Evolutionary conservation across 2,888 invertebrate genomes (phyloP).

Genomic region (Campaea margaritaria): DNA sequence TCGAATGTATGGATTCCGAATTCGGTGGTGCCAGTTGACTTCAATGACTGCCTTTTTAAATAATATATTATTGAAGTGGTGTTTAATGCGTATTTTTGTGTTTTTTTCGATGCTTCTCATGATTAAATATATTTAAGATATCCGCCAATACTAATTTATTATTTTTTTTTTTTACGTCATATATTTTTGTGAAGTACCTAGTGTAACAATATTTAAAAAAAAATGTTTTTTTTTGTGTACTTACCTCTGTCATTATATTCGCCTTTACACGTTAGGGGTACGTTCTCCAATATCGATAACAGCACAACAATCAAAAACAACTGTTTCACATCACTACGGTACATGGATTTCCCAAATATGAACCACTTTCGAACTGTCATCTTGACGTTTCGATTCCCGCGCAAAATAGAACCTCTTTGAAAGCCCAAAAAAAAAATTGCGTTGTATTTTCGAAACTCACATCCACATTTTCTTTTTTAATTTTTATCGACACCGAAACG

Average conservation of each 20-base stretch:
- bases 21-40: no score
- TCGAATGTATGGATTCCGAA: no score
- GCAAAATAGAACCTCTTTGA: conserved; percentile 49
- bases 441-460: conserved; percentile 44
- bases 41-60: no score
- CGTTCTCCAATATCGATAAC: conserved; percentile 69
- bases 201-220: no score
- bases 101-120: no score
- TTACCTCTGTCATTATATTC: conserved; percentile 71
- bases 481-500: conserved; percentile 55
- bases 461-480: conserved; percentile 64
- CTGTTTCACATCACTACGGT: conserved; percentile 74
- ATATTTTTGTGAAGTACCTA: no score
- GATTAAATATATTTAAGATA: no score
- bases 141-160: no score
- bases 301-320: conserved; percentile 70
- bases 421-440: conserved; percentile 39
- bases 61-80: no score
- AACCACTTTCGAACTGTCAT: conserved; percentile 79
- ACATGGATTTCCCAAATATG: conserved; percentile 61
- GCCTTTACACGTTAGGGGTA: conserved; percentile 60
- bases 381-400: conserved; percentile 68
- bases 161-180: no score
- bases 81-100: no score
- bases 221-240: conserved; percentile 28